Percentiles rank a stretch among this genome's conserved stretches.
These are phyloP conservation scores for Cebus imitator DNA, from an alignment of 2,113 vertebrate species.

Conservation along the genomic window DNA sequence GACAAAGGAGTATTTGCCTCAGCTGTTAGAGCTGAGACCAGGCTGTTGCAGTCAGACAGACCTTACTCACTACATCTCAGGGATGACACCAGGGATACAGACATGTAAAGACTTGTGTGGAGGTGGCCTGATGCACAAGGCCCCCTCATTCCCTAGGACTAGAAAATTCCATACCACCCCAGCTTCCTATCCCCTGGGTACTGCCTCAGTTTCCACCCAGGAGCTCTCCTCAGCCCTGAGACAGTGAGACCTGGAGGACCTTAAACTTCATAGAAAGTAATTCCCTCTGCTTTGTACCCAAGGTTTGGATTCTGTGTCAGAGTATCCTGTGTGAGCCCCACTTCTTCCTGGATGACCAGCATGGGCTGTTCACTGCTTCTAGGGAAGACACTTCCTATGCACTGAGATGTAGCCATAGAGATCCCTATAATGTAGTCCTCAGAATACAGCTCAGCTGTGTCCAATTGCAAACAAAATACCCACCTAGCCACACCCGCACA, in stretches of 20 bases:
- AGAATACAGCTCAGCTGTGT: not conserved
- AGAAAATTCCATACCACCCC: not conserved
- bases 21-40: no score
- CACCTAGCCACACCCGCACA: not conserved
- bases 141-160: not conserved
- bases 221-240: not conserved
- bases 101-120: fast-evolving
- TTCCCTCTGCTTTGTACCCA: not conserved
- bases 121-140: not conserved
- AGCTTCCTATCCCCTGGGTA: not conserved
- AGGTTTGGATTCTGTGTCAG: not conserved
- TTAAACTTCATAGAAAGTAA: not conserved
- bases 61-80: not conserved
- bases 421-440: not conserved
- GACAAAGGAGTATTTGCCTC: not conserved
- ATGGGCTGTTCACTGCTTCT: not conserved
- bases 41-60: not conserved
- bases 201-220: not conserved
- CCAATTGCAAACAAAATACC: not conserved
- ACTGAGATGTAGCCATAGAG: not conserved
- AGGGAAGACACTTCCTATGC: not conserved
- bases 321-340: not conserved
- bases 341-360: not conserved
- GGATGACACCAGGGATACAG: not conserved
- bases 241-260: not conserved